These are phyloP conservation scores for Erebia epiphron DNA, from an alignment of 2,888 invertebrate species.

Conservation along the genomic window DNA sequence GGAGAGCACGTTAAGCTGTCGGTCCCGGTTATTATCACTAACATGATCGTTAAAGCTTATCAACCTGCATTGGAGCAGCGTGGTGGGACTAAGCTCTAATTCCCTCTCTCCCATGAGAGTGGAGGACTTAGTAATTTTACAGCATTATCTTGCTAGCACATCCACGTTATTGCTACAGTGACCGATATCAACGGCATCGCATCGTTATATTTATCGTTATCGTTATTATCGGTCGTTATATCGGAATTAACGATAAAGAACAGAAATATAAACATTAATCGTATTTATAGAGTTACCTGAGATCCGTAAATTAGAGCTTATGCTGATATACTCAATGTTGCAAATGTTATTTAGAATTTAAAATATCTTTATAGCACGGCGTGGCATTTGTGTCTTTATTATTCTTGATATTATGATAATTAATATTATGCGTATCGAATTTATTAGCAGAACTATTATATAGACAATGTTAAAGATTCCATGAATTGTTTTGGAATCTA, in stretches of 20 bases:
- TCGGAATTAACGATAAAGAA: slow-evolving; percentile 74
- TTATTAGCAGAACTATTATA: no score
- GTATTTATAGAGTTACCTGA: slow-evolving; percentile 63
- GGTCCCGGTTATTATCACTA: no score
- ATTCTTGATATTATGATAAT: background rate
- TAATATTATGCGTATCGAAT: background rate
- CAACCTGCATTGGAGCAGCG: no score
- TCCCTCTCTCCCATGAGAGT: no score
- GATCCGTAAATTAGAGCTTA: slow-evolving; percentile 46
- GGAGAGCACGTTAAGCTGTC: no score
- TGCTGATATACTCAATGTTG: slow-evolving; percentile 35
- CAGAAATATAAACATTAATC: slow-evolving; percentile 75
- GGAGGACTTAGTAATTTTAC: no score
- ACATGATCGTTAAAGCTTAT: no score
- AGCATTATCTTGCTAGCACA: slow-evolving; percentile 43
- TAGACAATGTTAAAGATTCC: no score
- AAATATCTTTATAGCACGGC: slow-evolving; percentile 28
- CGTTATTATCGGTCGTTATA: slow-evolving; percentile 79
- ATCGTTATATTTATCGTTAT: slow-evolving; percentile 76
- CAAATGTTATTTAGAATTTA: slow-evolving; percentile 33
- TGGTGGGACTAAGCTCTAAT: no score
- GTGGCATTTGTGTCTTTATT: slow-evolving; percentile 7
- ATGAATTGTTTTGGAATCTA: no score
- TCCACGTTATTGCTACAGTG: slow-evolving; percentile 46
- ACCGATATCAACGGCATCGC: slow-evolving; percentile 56